A percentile compares a stretch with the other conserved stretches of the same genome.
Evolutionary conservation across 2,888 invertebrate species (phyloP).

Genomic region (Junonia oenone): DNA sequence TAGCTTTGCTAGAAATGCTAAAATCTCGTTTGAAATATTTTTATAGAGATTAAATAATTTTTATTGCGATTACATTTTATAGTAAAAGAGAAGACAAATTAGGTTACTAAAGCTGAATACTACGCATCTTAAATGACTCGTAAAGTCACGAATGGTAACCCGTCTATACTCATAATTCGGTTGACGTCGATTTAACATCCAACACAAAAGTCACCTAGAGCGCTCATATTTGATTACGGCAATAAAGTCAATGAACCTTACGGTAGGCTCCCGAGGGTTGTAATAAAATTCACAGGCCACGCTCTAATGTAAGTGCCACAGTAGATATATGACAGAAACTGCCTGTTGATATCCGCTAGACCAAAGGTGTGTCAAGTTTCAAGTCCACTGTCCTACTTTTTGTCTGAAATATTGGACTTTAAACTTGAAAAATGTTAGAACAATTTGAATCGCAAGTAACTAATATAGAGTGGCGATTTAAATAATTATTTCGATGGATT

Average conservation of each 20-base stretch:
- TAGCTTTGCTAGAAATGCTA: not conserved
- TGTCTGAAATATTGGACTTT: no score
- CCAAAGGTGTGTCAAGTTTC: not conserved
- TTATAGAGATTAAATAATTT: no score
- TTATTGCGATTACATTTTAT: no score
- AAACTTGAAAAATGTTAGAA: no score
- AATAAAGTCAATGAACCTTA: conserved; percentile 3
- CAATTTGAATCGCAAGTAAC: no score
- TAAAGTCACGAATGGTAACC: not conserved
- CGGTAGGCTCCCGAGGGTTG: not conserved
- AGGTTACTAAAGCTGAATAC: no score
- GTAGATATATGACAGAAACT: not conserved
- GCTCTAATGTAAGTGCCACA: not conserved
- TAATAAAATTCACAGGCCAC: conserved; percentile 1
- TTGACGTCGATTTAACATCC: not conserved
- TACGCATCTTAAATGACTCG: not conserved
- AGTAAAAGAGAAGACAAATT: no score
- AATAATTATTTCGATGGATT: no score
- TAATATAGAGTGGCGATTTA: no score
- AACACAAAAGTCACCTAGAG: not conserved
- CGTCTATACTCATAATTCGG: not conserved
- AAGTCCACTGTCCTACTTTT: no score
- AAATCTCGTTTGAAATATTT: no score
- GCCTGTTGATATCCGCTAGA: not conserved
- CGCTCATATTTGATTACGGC: conserved; percentile 2